Conservation (phyloP, 2,797 vertebrate species). For the Ceryle rudis region DNA sequence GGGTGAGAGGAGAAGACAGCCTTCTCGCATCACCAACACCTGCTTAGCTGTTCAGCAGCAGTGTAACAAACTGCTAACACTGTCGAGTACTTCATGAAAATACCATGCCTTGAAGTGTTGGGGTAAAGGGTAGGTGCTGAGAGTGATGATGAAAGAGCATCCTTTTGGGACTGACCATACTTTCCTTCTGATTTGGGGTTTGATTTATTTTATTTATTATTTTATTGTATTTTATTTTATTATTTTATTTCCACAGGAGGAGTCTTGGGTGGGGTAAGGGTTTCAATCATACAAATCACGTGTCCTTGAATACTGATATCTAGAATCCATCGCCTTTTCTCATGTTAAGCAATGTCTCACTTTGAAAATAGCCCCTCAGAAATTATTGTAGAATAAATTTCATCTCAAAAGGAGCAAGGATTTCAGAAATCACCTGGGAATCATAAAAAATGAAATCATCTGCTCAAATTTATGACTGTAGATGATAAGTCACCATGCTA, state of each 20-base stretch:
- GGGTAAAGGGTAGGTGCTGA: neutral
- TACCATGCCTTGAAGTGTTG: neutral
- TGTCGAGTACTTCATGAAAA: neutral
- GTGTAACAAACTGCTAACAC: neutral
- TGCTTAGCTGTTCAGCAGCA: neutral
- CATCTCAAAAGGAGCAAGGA: neutral
- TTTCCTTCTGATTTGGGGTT: neutral
- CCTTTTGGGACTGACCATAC: neutral
- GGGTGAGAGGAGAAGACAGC: neutral
- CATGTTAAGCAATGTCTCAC: neutral
- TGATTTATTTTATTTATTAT: neutral
- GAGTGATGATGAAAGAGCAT: neutral
- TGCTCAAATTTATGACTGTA: neutral
- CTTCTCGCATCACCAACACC: neutral
- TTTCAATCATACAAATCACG: neutral
- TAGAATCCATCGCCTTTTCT: neutral
- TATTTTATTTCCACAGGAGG: neutral
- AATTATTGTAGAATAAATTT: neutral
- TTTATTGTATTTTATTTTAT: neutral
- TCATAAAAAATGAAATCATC: neutral
- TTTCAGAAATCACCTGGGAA: neutral
- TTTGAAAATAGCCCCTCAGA: neutral
- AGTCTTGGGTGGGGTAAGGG: neutral
- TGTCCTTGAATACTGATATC: neutral
- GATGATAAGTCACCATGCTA: neutral